These are phyloP conservation scores for Calidris pygmaea DNA, from an alignment of 2,113 vertebrate species.

Conservation along the genomic window DNA sequence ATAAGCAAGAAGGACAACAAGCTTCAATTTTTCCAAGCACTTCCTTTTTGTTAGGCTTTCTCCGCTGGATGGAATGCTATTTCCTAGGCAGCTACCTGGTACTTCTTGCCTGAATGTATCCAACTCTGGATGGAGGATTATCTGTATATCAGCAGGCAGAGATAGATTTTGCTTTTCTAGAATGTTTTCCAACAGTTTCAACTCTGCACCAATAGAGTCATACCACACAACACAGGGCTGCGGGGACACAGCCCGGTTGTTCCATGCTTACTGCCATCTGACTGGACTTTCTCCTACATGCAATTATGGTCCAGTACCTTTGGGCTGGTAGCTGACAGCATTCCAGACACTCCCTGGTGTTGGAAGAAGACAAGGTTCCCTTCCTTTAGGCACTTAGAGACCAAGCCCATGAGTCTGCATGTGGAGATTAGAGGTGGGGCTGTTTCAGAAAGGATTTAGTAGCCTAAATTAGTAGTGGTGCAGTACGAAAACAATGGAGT, in stretches of 20 bases:
- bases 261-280: neutral
- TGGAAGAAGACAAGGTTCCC: neutral
- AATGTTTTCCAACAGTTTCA: neutral
- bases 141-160: neutral
- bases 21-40: neutral
- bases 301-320: neutral
- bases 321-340: neutral
- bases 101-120: neutral
- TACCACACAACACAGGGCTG: neutral
- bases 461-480: neutral
- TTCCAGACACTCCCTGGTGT: slow-evolving; percentile 9
- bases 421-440: neutral
- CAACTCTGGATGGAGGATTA: neutral
- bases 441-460: neutral
- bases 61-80: neutral
- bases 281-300: neutral
- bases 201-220: neutral
- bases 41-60: neutral
- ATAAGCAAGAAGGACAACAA: neutral
- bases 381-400: neutral
- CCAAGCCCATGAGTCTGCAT: neutral
- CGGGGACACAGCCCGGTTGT: neutral
- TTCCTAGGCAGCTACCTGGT: neutral
- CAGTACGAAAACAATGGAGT: neutral
- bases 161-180: neutral